Base-by-base conservation (phyloP, 2,888 invertebrate species). In the Sphaerophoria rueppellii region DNA sequence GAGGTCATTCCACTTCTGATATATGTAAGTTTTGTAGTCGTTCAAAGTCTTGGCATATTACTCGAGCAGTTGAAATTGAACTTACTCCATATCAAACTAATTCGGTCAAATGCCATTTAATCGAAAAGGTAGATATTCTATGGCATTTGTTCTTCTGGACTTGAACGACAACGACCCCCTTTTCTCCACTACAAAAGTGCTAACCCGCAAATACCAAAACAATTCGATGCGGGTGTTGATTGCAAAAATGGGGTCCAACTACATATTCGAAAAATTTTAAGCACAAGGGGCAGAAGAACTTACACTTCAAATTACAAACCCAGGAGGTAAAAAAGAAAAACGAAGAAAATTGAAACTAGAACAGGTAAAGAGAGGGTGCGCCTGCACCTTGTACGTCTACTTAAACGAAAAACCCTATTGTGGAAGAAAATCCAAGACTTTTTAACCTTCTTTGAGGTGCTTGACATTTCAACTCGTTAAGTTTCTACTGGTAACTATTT, bases 41-140 rank as follows among this genome's bases (percentile, higher is more conserved):
- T 14, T 52, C 6, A 6, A 52, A 34, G 52, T 65, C 70, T 54
- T 81, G 81, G 60, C 60, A 76, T 46, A 75, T 43, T 9, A 4
- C 4, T 52, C 6, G 1, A 55, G 37, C 61, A 24, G 35, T 46
- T 52, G 54, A 14, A 75, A 83, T 52, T 77, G 69, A 77, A 85
- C 85, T 85, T 73, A 70, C 76, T 54, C 57, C 7, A 9, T 63
- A 70, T 52, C 63, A 63, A 61, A 76, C 67, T 72, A 76, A 81
- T 81, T 81, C 85, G 85, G 81, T 81, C 81, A 85, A 85, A 85
- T 85, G 35, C 69, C 81, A 81, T 85, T 81, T 81, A 85, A 85
- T 83, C 80, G 85, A 69, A 57, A 63, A 77, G 85, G 76, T 65
- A 73, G 73, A 76, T 81, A 85, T 85, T 76, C 50, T 69, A 81